Percentiles rank a stretch among this genome's conserved stretches.
Conservation (phyloP, 2,113 vertebrate species). For the Melanocharis versteri region DNA sequence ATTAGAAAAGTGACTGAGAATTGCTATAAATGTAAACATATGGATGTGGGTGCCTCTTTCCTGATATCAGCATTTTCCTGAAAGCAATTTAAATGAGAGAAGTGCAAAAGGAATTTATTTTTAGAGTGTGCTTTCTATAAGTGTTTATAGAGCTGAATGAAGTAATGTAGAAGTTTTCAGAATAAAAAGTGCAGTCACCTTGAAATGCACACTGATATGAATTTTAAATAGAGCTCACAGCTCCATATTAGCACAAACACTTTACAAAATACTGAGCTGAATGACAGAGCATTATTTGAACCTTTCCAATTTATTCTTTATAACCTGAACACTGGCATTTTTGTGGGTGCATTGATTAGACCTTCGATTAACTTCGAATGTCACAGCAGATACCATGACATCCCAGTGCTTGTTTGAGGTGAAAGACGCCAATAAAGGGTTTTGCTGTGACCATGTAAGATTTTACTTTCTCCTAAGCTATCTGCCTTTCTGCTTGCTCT, state of each 20-base stretch:
- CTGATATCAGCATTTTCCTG: constrained; percentile 48
- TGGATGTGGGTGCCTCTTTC: constrained; percentile 48
- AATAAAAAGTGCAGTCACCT: constrained; percentile 20
- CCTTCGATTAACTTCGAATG: neutral
- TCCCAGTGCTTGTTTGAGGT: neutral
- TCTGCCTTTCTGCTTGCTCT: neutral
- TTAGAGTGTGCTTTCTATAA: constrained; percentile 35
- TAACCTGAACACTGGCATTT: neutral
- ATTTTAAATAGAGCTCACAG: constrained; percentile 18
- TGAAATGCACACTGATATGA: constrained; percentile 16
- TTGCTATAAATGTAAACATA: constrained; percentile 52
- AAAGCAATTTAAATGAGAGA: constrained; percentile 40
- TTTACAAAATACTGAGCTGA: neutral
- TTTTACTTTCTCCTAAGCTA: neutral
- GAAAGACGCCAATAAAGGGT: neutral
- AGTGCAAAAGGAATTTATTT: constrained; percentile 44
- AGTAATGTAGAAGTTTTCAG: constrained; percentile 29
- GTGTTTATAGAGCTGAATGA: constrained; percentile 17
- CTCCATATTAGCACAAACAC: neutral
- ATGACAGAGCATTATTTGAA: neutral
- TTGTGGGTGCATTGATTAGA: neutral
- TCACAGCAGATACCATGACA: neutral
- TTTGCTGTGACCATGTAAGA: neutral
- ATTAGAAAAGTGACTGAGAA: constrained; percentile 25
- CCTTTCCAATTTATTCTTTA: neutral